These are phyloP conservation scores for Ochropleura plecta DNA, from an alignment of 2,888 invertebrate genomes.

Conservation along the genomic window DNA sequence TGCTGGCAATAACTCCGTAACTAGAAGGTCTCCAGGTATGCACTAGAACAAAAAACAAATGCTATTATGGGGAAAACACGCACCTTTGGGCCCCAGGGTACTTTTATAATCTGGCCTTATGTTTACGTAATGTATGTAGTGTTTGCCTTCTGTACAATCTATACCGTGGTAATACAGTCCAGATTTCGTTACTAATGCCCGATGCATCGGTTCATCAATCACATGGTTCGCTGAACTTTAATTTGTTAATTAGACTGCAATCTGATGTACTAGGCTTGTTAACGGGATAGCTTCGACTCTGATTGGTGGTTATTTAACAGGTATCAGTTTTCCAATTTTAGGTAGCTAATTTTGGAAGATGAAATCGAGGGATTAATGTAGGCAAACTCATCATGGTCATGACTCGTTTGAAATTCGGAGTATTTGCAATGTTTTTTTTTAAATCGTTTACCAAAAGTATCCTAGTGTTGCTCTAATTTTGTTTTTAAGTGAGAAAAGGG, in stretches of 20 bases:
- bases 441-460: too few species aligned
- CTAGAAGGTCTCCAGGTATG: too few species aligned
- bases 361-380: not conserved
- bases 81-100: too few species aligned
- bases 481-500: too few species aligned
- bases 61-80: too few species aligned
- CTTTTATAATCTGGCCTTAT: too few species aligned
- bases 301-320: constrained; percentile 25
- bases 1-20: too few species aligned
- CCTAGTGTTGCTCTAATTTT: not conserved
- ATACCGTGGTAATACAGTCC: not conserved
- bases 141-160: constrained; percentile 1
- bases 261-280: constrained; percentile 44
- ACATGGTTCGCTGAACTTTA: constrained; percentile 54
- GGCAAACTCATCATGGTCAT: not conserved
- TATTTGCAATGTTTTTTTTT: not conserved
- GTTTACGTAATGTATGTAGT: too few species aligned
- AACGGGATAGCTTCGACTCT: not conserved
- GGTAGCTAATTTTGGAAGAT: not conserved
- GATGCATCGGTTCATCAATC: constrained; percentile 47
- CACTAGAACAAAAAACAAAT: too few species aligned
- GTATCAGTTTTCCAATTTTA: constrained; percentile 15
- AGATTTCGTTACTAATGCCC: constrained; percentile 32
- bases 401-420: not conserved
- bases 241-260: constrained; percentile 49